Base-by-base conservation (phyloP, 2,797 vertebrate species). In the Ceryle rudis region DNA sequence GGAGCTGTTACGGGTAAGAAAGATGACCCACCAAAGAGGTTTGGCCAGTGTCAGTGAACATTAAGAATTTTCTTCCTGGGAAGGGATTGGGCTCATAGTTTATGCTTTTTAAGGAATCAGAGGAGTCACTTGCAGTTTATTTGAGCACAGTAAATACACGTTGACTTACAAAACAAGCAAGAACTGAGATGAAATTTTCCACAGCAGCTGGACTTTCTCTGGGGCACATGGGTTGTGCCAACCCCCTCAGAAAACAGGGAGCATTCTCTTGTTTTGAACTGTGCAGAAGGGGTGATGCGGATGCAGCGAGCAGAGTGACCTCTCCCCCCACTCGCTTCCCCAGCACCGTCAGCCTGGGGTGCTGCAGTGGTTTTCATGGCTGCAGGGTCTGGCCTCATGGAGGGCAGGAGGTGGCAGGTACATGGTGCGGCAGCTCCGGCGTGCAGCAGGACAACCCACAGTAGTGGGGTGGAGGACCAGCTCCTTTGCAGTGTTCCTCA, bases 361-460 rank as follows among this genome's bases (percentile, higher is more conserved):
- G 18, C 11, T 18, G 9, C 1, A 0, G 12, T n/a, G 62, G 5
- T 20, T 42, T 35, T 69, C 5, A 0, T 11, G 51, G 86, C 62
- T 75, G 42, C 23, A 35, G 22, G 49, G 28, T 47, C 33, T 18
- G 41, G 15, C n/a, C 26, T 51, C 1, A 1, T 9, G 25, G 39
- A 69, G 28, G 31, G 41, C 78, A 69, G 61, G 31, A 78, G 33
- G 41, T n/a, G 42, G 25, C 26, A 49, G 37, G 14, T 47, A 11
- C 2, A 2, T 49, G 3, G 14, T 28, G 26, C 11, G 42, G 46
- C 61, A 74, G 49, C 52, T 74, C 37, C 41, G 31, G 33, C 2
- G 0, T 57, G 35, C 26, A 12, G n/a, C 4, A 22, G 55, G 39
- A 35, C 33, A 33, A 5, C 0, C 2, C 29, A 4, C 22, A 10